Percentiles rank a stretch among this genome's conserved stretches.
These are phyloP conservation scores for Cheilosia scutellata DNA, from an alignment of 2,888 invertebrate genomes.

Conservation along the genomic window DNA sequence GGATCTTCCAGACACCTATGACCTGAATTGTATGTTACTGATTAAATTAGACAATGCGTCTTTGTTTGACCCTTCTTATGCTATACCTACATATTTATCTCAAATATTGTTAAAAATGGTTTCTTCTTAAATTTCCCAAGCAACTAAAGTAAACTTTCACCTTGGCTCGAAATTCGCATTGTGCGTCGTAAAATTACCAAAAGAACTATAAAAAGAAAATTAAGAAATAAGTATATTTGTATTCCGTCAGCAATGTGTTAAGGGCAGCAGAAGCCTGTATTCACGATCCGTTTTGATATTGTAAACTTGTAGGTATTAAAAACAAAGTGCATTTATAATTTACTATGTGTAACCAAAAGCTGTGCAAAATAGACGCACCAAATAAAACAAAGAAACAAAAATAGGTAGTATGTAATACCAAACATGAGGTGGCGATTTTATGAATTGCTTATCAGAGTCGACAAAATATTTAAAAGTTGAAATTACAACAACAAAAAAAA, in stretches of 20 bases:
- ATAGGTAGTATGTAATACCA: slow-evolving; percentile 43
- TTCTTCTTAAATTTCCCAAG: too few relatives aligned
- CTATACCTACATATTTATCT: too few relatives aligned
- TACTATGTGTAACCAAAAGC: slow-evolving; percentile 62
- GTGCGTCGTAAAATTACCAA: slow-evolving; percentile 27
- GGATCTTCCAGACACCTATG: too few relatives aligned
- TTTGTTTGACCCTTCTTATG: too few relatives aligned
- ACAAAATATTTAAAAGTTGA: slow-evolving; percentile 5
- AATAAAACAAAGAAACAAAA: slow-evolving; percentile 23
- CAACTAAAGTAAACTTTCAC: background rate
- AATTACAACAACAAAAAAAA: slow-evolving; percentile 13
- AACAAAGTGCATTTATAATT: slow-evolving; percentile 74
- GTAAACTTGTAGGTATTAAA: slow-evolving; percentile 68
- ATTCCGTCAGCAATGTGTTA: slow-evolving; percentile 65
- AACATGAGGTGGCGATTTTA: slow-evolving; percentile 26
- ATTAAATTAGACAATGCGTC: too few relatives aligned
- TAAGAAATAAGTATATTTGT: slow-evolving; percentile 36
- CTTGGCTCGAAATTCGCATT: slow-evolving; percentile 42
- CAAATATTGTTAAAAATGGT: too few relatives aligned
- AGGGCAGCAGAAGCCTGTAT: slow-evolving; percentile 29
- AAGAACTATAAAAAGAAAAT: slow-evolving; percentile 12
- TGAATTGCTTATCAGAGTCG: slow-evolving; percentile 34
- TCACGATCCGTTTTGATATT: slow-evolving; percentile 68
- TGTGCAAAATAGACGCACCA: slow-evolving; percentile 68
- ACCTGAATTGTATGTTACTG: too few relatives aligned